These are phyloP conservation scores for Tipula unca DNA, from an alignment of 2,888 invertebrate genomes.

Conservation along the genomic window DNA sequence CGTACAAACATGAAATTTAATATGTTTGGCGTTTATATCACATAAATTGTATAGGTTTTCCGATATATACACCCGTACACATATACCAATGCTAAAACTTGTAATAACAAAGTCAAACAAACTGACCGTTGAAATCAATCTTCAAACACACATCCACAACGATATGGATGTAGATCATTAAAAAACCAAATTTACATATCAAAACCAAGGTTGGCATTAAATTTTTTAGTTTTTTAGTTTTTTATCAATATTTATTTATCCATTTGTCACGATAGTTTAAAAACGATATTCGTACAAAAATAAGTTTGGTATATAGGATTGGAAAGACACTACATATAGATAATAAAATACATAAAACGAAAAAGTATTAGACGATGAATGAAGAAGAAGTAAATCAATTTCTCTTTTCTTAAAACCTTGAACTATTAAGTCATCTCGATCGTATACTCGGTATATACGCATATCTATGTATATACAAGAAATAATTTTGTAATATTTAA, in stretches of 20 bases:
- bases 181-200: background rate
- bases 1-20: background rate
- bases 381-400: background rate
- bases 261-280: background rate
- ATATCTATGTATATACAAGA: too few species aligned
- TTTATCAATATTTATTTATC: background rate
- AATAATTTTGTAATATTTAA: background rate
- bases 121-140: background rate
- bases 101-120: background rate
- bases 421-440: background rate
- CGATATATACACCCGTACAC: background rate
- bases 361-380: background rate
- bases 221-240: background rate
- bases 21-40: background rate
- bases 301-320: background rate
- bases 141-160: background rate
- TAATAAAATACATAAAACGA: too few species aligned
- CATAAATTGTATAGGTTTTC: background rate
- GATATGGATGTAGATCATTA: background rate
- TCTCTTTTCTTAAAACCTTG: background rate
- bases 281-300: too few species aligned
- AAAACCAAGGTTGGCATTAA: background rate
- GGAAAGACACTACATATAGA: background rate
- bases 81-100: background rate
- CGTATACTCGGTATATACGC: too few species aligned